Evolutionary conservation across 35 echinoderm and acorn worm genomes (phyloP), one percentile per base, ranked within the genome.

Genomic region (Lytechinus pictus): DNA sequence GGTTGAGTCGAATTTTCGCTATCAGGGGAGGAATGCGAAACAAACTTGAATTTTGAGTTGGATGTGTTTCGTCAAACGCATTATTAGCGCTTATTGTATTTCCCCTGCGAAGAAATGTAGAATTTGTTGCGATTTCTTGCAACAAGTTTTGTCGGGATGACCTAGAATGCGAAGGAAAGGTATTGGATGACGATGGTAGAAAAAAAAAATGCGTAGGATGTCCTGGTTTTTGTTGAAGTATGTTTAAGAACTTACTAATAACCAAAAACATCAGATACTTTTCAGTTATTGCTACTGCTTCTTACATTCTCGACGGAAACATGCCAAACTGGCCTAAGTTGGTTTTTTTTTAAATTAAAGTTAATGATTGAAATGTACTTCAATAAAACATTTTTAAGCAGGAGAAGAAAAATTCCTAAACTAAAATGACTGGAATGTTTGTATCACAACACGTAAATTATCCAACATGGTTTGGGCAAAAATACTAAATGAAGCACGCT

Each of bases 61-160:
- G 66, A 79, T 79, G 66, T 79, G 66, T 79, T 79, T 79, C 66
- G 66, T 79, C 66, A 79, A 79, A 79, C 66, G 66, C 66, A 79
- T 79, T 79, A 79, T 79, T 79, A 79, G 66, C 19, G 66, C 66
- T n/a, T 79, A n/a, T 79, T 79, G 66, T 79, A 79, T 79, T 79
- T 79, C 66, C 21, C 66, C 66, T 79, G 66, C 66, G 19, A 79
- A 44, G 33, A 44, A n/a, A 79, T 79, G 0, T 79, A 79, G 66
- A 79, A 24, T 24, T 79, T 79, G 66, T 79, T 24, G 19, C 66
- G 2, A 79, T 24, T 79, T 24, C 66, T 27, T 79, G 14, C 21
- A 24, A 79, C 21, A n/a, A 79, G 66, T 19, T 79, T 79, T 79
- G 66, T 79, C 66, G 66, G 66, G 19, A 24, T 79, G 66, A 79